phyloP scores from a whole-genome alignment of 1,140 invertebrate species.

The Drosophila sechellia region DNA sequence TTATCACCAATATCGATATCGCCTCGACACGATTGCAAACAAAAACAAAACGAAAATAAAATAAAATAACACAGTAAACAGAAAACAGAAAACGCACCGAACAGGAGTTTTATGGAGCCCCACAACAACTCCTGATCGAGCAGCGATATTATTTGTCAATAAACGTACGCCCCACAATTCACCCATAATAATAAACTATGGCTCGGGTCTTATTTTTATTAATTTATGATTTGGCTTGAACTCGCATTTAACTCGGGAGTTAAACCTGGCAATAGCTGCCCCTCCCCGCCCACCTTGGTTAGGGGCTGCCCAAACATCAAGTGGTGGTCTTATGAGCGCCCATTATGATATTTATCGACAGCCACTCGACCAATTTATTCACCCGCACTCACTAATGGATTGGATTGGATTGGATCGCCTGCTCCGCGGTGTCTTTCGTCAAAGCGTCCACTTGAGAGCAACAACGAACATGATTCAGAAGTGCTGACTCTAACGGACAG shows the following conservation, averaged over 20 bases:
- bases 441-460: slow-evolving; percentile 5
- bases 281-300: slow-evolving; percentile 23
- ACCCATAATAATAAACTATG: slow-evolving; percentile 56
- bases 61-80: slow-evolving; percentile 24
- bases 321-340: slow-evolving; percentile 26
- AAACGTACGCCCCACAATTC: slow-evolving; percentile 81
- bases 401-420: slow-evolving; percentile 1
- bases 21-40: slow-evolving; percentile 56
- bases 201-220: slow-evolving; percentile 50
- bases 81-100: slow-evolving; percentile 7
- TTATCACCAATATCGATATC: slow-evolving; percentile 60
- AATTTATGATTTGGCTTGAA: slow-evolving; percentile 36
- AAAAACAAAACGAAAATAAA: slow-evolving; percentile 44
- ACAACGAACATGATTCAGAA: background rate
- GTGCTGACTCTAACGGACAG: background rate
- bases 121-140: slow-evolving; percentile 48
- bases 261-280: background rate
- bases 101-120: slow-evolving; percentile 59
- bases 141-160: slow-evolving; percentile 71
- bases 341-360: slow-evolving; percentile 52
- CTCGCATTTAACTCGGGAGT: slow-evolving; percentile 10
- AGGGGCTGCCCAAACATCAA: slow-evolving; percentile 23
- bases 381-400: slow-evolving; percentile 29
- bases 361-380: slow-evolving; percentile 36
- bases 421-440: slow-evolving; percentile 23